Percentiles rank a stretch among this genome's conserved stretches.
These are phyloP conservation scores for Erethizon dorsatum DNA, from an alignment of 2,797 vertebrate species.

Conservation along the genomic window DNA sequence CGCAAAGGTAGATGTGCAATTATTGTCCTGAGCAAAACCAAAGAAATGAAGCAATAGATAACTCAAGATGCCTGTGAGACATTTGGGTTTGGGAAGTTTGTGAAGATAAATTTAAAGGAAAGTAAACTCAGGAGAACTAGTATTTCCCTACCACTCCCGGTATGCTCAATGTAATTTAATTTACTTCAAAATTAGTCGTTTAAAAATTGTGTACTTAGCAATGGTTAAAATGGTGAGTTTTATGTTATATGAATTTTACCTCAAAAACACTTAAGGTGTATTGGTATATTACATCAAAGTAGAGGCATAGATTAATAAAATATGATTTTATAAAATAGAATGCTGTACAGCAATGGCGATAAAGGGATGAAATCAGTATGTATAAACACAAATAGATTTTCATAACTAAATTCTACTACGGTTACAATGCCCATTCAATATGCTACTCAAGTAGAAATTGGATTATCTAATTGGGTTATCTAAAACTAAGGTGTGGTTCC, in stretches of 20 bases:
- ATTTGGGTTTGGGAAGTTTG: background rate
- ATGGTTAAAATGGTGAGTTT: background rate
- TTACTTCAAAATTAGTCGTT: background rate
- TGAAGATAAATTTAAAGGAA: background rate
- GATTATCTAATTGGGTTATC: conserved; percentile 69
- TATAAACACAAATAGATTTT: background rate
- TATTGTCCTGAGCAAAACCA: background rate
- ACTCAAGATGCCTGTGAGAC: background rate
- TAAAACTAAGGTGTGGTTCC: conserved; percentile 72
- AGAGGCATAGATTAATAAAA: background rate
- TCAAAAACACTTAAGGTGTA: background rate
- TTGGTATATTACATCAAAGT: background rate
- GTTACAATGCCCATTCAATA: background rate
- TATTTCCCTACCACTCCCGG: background rate
- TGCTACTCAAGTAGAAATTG: conserved; percentile 45
- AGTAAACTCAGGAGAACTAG: background rate
- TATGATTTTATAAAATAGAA: background rate
- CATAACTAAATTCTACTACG: background rate
- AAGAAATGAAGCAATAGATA: background rate
- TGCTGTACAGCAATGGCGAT: background rate
- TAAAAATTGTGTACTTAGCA: background rate
- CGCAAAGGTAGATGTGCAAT: background rate
- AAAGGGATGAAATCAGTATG: background rate
- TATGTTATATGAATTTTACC: background rate
- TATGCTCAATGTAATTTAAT: background rate